Evolutionary conservation across 92 coral and sea anemone genomes (phyloP).

Genomic region (Bergia sp.): DNA sequence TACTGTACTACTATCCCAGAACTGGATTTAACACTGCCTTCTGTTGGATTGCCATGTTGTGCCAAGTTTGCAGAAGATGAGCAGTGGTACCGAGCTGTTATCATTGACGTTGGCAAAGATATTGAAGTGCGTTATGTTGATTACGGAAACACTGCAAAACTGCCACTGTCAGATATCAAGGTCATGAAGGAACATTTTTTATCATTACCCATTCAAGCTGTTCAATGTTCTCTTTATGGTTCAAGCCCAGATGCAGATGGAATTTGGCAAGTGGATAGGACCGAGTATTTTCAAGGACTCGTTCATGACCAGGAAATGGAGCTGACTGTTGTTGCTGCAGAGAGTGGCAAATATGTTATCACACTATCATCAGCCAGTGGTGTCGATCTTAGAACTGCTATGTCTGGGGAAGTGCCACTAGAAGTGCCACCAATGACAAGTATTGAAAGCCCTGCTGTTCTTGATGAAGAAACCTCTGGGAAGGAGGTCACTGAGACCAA

Average conservation of each 20-base stretch:
- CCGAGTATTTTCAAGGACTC: slow-evolving; percentile 41
- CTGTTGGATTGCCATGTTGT: slow-evolving; percentile 50
- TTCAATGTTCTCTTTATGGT: slow-evolving; percentile 47
- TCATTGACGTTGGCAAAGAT: slow-evolving; percentile 15
- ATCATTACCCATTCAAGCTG: slow-evolving; percentile 50
- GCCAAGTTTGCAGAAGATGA: slow-evolving; percentile 48
- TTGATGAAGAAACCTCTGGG: neutral
- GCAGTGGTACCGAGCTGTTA: slow-evolving; percentile 56
- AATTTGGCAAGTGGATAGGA: slow-evolving; percentile 72
- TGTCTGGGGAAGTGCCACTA: slow-evolving; percentile 13
- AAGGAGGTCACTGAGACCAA: neutral
- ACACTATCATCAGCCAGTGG: slow-evolving; percentile 28
- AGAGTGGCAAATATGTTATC: slow-evolving; percentile 19
- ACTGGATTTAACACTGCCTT: slow-evolving; percentile 44
- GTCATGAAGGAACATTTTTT: slow-evolving; percentile 38
- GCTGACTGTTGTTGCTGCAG: slow-evolving; percentile 14
- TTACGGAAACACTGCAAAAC: slow-evolving; percentile 53
- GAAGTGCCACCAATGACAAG: neutral
- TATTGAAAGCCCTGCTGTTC: neutral
- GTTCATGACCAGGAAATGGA: slow-evolving; percentile 46
- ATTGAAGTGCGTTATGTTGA: slow-evolving; percentile 52
- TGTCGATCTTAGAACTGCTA: slow-evolving; percentile 25
- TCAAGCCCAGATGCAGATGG: slow-evolving; percentile 58
- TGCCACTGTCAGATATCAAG: slow-evolving; percentile 42
- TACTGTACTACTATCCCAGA: slow-evolving; percentile 52